Evolutionary conservation across 2,888 invertebrate genomes (phyloP), one percentile per base, ranked within the genome.

Genomic region (Eilema griseolum): DNA sequence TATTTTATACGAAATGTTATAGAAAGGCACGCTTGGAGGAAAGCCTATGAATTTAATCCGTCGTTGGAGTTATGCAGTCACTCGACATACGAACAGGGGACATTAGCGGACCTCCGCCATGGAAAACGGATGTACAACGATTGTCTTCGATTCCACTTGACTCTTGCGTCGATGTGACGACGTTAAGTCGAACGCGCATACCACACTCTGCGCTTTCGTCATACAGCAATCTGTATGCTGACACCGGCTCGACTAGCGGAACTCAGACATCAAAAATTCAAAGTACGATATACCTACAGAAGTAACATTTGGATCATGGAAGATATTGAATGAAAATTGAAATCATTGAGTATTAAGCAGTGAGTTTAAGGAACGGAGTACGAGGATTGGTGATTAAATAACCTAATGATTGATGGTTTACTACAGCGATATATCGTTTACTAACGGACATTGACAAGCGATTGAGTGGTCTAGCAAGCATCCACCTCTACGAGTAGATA

Each of bases 1-100:
- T 91, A 92, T 93, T 89, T 94, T 94, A 89, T 92, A 89, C 91
- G 88, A 92, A 93, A 95, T 95, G 93, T 95, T 95, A 95, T 95
- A 95, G 95, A 95, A 94, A 93, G 91, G 93, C 93, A 92, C 91
- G 89, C 92, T 92, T 89, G 95, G 95, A 95, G 92, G 95, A 93
- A 94, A 94, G 92, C 94, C 93, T 90, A 93, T 91, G 92, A 72
- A 93, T 94, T 92, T 92, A 90, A 91, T 93, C 90, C 90, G 87
- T 89, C 93, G 91, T 90, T 86, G 94, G 92, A 91, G 93, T 90
- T 85, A 85, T 85, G 91, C 90, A 84, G 90, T 88, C 87, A 84
- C 87, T 91, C 86, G 90, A 85, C 84, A 84, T 85, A 80, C 88
- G 86, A 88, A 89, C 85, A 80, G 86, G 82, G 83, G 84, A 81